These are phyloP conservation scores for Dipodomys spectabilis DNA, from an alignment of 2,113 vertebrate genomes.

Conservation along the genomic window DNA sequence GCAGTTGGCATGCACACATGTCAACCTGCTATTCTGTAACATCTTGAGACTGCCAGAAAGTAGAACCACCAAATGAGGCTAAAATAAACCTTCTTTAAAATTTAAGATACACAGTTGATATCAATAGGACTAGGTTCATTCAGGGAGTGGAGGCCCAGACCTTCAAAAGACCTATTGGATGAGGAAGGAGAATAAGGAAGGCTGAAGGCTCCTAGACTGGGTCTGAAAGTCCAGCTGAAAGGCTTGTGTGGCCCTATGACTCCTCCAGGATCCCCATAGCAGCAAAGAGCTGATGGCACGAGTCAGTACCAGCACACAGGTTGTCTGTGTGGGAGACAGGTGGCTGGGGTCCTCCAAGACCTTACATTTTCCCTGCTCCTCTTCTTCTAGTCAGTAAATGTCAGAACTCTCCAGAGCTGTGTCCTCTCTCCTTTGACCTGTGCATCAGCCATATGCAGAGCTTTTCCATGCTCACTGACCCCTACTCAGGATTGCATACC, in stretches of 20 bases:
- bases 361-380: background rate
- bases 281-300: background rate
- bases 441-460: background rate
- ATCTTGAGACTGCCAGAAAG: background rate
- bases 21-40: no score
- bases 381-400: background rate
- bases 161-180: no score
- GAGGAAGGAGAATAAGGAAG: background rate
- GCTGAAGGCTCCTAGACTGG: no score
- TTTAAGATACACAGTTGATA: background rate
- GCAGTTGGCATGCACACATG: background rate
- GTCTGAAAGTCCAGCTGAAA: background rate
- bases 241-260: background rate
- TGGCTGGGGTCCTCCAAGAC: no score
- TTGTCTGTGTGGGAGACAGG: background rate
- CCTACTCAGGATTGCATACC: background rate
- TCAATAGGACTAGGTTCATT: no score
- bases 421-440: background rate
- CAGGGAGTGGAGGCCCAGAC: background rate
- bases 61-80: no score
- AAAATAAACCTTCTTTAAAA: background rate
- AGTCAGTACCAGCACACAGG: background rate
- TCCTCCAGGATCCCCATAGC: background rate
- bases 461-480: background rate
- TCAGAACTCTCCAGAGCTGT: background rate